Percentiles rank a stretch among this genome's conserved stretches.
Conservation (phyloP, 2,888 invertebrate species). For the Erebia palarica region DNA sequence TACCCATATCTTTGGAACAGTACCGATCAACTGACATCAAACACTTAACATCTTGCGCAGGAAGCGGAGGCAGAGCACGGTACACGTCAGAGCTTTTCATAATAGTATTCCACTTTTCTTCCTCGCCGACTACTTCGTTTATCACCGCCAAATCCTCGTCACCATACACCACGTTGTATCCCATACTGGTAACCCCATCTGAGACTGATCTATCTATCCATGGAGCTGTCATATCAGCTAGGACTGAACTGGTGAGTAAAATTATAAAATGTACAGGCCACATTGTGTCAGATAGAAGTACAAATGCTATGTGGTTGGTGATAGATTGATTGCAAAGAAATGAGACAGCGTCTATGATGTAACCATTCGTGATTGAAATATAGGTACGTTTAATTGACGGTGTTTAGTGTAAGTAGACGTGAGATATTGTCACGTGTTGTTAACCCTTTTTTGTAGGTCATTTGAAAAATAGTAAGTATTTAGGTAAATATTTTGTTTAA, state of each 20-base stretch:
- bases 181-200: constrained; percentile 57
- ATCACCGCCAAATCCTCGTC: constrained; percentile 63
- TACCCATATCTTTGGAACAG: constrained; percentile 65
- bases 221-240: constrained; percentile 49
- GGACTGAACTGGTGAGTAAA: constrained; percentile 18
- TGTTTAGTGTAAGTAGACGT: constrained; percentile 40
- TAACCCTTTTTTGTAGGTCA: constrained; percentile 39
- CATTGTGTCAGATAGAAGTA: constrained; percentile 47
- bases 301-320: constrained; percentile 13
- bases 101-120: constrained; percentile 53
- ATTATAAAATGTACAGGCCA: constrained; percentile 41
- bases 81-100: constrained; percentile 53
- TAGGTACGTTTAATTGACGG: constrained; percentile 52
- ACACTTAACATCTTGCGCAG: constrained; percentile 68
- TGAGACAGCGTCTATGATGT: constrained; percentile 50
- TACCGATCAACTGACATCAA: constrained; percentile 71
- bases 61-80: constrained; percentile 56
- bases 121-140: constrained; percentile 61
- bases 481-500: too few species aligned
- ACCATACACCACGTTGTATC: constrained; percentile 62
- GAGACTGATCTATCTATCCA: constrained; percentile 55
- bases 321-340: constrained; percentile 40
- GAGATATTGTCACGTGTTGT: constrained; percentile 44
- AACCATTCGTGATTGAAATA: constrained; percentile 54
- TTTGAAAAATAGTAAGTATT: not conserved